Evolutionary conservation across 2,888 invertebrate species (phyloP).

Genomic region (Nesidiocoris tenuis): DNA sequence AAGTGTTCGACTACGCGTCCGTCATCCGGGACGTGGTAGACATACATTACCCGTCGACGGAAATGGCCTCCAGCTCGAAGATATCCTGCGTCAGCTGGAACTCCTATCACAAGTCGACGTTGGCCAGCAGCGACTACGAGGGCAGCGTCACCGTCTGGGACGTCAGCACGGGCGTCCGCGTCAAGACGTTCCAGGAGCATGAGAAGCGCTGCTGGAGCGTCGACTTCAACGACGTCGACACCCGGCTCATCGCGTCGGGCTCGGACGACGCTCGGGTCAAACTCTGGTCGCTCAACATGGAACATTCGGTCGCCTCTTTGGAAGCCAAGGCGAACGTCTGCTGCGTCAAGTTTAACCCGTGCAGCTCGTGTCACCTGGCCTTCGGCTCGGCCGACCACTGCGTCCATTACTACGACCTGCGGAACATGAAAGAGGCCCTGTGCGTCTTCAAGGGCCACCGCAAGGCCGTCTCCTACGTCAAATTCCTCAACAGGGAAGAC

Average conservation of each 20-base stretch:
- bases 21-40: slow-evolving; percentile 84
- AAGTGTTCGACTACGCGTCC: slow-evolving; percentile 85
- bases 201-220: slow-evolving; percentile 96
- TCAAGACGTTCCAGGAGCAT: slow-evolving; percentile 80
- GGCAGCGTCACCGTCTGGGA: slow-evolving; percentile 94
- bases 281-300: slow-evolving; percentile 85
- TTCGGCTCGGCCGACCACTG: slow-evolving; percentile 97
- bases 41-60: slow-evolving; percentile 87
- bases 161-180: slow-evolving; percentile 72
- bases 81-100: slow-evolving; percentile 95
- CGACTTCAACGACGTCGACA: slow-evolving; percentile 89
- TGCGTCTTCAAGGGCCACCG: slow-evolving; percentile 84
- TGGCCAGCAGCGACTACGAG: slow-evolving; percentile 92
- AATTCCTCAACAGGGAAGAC: slow-evolving; percentile 80
- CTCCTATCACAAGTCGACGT: slow-evolving; percentile 80
- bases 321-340: slow-evolving; percentile 95
- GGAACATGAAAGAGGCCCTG: slow-evolving; percentile 77
- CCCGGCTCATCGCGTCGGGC: slow-evolving; percentile 84
- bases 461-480: slow-evolving; percentile 92
- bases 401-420: slow-evolving; percentile 91
- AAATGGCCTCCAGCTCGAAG: slow-evolving; percentile 89
- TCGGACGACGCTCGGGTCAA: slow-evolving; percentile 92
- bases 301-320: slow-evolving; percentile 81
- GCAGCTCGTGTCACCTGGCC: slow-evolving; percentile 81
- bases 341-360: slow-evolving; percentile 87